Evolutionary conservation across 2,888 invertebrate species (phyloP).

Genomic region (Cantharis rufa): DNA sequence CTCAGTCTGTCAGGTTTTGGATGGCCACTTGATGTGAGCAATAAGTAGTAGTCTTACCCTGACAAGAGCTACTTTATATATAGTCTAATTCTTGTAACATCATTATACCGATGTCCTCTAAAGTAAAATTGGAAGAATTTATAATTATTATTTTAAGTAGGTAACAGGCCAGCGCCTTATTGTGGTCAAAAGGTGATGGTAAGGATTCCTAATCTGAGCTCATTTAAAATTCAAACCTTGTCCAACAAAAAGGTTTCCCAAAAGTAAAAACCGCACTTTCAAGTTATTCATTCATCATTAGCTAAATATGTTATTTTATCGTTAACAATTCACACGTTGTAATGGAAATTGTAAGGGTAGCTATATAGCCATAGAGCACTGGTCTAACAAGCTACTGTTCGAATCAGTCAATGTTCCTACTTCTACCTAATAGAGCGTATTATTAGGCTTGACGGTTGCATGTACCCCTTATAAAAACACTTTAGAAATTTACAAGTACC

Average conservation of each 20-base stretch:
- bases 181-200: too few relatives aligned
- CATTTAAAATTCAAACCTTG: neutral
- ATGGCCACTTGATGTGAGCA: too few relatives aligned
- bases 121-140: too few relatives aligned
- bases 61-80: too few relatives aligned
- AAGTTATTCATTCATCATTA: conserved; percentile 20
- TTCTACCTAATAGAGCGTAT: conserved; percentile 27
- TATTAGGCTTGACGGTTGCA: conserved; percentile 32
- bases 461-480: conserved; percentile 29
- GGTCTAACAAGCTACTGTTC: conserved; percentile 26
- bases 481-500: conserved; percentile 2
- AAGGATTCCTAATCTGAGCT: too few relatives aligned
- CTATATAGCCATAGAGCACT: conserved; percentile 1
- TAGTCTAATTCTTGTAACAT: too few relatives aligned
- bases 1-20: too few relatives aligned
- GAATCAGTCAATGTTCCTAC: conserved; percentile 18
- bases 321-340: conserved; percentile 27
- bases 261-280: conserved; percentile 11
- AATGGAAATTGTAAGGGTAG: conserved; percentile 10
- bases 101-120: too few relatives aligned
- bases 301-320: conserved; percentile 13
- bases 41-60: too few relatives aligned
- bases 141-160: too few relatives aligned
- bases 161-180: too few relatives aligned
- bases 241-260: neutral